Evolutionary conservation across 2,888 invertebrate species (phyloP).

Genomic region (Chalcosyrphus nemorum): DNA sequence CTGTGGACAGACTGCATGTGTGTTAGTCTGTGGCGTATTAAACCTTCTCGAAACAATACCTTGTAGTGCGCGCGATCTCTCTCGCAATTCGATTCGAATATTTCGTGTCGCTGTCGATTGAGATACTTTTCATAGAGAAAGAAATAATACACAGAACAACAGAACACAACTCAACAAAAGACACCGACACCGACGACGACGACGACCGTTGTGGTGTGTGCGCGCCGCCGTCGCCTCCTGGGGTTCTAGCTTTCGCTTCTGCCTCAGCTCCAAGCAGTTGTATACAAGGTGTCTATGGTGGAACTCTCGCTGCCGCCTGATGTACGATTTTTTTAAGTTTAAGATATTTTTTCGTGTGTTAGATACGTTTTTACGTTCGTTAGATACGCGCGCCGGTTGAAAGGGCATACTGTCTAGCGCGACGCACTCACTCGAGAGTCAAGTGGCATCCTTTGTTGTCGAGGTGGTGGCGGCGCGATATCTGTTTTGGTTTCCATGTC

Average conservation of each 20-base stretch:
- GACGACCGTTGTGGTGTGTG: slow-evolving; percentile 28
- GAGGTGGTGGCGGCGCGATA: slow-evolving; percentile 43
- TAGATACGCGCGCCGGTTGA: slow-evolving; percentile 22
- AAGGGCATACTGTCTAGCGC: slow-evolving; percentile 44
- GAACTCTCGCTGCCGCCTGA: slow-evolving; percentile 54
- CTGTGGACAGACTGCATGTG: too few species aligned
- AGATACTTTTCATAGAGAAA: slow-evolving; percentile 24
- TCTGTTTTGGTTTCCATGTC: slow-evolving; percentile 60
- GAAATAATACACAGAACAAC: slow-evolving; percentile 3
- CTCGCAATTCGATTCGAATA: slow-evolving; percentile 55
- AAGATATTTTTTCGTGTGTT: too few species aligned
- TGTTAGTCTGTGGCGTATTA: not conserved
- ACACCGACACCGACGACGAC: slow-evolving; percentile 57
- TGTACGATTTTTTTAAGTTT: too few species aligned
- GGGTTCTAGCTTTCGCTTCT: slow-evolving; percentile 69
- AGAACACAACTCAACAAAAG: slow-evolving; percentile 41
- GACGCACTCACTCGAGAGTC: slow-evolving; percentile 17
- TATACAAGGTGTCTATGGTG: slow-evolving; percentile 71
- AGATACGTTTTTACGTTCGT: slow-evolving; percentile 39
- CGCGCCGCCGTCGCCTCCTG: slow-evolving; percentile 36
- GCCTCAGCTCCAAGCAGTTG: slow-evolving; percentile 63
- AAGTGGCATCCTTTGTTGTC: slow-evolving; percentile 22
- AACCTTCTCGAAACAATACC: slow-evolving; percentile 56
- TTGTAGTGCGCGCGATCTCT: slow-evolving; percentile 33
- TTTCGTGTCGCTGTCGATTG: too few species aligned